Base-by-base conservation (phyloP, 2,888 invertebrate species). In the Dorcus parallelipipedus region DNA sequence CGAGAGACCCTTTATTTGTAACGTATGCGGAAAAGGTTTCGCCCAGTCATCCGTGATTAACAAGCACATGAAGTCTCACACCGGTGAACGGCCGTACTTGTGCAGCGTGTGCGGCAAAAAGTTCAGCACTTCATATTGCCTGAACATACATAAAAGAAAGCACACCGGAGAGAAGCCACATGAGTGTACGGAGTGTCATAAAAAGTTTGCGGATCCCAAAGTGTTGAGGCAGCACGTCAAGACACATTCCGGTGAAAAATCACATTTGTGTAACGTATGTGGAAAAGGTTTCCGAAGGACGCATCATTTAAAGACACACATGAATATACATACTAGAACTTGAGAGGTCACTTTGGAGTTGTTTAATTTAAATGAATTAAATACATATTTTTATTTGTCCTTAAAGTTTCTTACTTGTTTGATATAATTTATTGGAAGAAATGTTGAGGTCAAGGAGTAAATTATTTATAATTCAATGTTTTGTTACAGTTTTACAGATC, bases 81-180 rank as follows among this genome's bases (percentile, higher is more conserved):
- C 61, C 2, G 63, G 64, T 33, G 54, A 63, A 40, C 70, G 67
- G 54, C 66, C 68, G 0, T 65, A 71, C 52, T 50, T 61, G n/a
- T 75, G 75, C 52, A 62, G 60, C 42, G 60, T 69, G 17, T 75
- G 75, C 42, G 39, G 49, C 4, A 74, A 73, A 64, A 60, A 56
- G 2, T 75, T 73, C 55, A 65, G 63, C 9, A 67, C 71, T 0
- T 58, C 63, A 14, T 72, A 72, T 59, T 69, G 68, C 53, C 63
- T 73, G 48, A 72, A 69, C 58, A 73, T 73, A 40, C 75, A 75
- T 54, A 69, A 59, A 53, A 59, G 68, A 49, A 54, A 50, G 43
- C 68, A 68, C 55, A 70, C 68, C 38, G 74, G 73, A 4, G 73
- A 73, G 59, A 72, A 69, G 52, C 74, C 73, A 1, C 61, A 71